Percentiles rank a stretch among this genome's conserved stretches.
phyloP scores from a whole-genome alignment of 2,797 vertebrate genomes.

The Leptoclinus maculatus region DNA sequence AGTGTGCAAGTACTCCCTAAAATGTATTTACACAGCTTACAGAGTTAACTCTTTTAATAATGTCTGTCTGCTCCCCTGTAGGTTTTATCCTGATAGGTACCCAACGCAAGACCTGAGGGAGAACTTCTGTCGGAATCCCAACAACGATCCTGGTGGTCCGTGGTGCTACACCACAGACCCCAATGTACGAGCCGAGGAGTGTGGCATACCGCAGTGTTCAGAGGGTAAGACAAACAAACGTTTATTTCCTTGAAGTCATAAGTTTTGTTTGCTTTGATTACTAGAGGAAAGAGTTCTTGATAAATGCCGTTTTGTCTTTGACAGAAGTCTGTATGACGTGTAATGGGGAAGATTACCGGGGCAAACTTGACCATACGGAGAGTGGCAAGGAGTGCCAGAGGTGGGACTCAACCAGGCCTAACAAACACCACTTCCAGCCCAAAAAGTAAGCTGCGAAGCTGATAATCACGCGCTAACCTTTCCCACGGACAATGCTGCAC shows the following conservation, averaged over 20 bases:
- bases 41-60: constrained; percentile 59
- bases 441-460: constrained; percentile 88
- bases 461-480: constrained; percentile 37
- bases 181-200: constrained; percentile 90
- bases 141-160: constrained; percentile 93
- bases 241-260: background rate
- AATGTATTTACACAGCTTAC: constrained; percentile 64
- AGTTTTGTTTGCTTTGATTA: background rate
- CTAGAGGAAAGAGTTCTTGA: background rate
- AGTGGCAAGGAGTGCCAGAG: constrained; percentile 95
- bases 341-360: constrained; percentile 93
- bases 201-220: constrained; percentile 92
- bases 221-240: constrained; percentile 85
- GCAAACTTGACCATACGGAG: constrained; percentile 93
- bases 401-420: constrained; percentile 93
- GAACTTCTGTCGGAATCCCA: constrained; percentile 98
- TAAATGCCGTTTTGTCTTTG: constrained; percentile 35
- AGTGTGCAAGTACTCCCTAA: constrained; percentile 59
- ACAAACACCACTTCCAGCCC: constrained; percentile 91
- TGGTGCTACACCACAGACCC: constrained; percentile 98
- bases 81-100: constrained; percentile 85
- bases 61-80: constrained; percentile 77
- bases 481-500: constrained; percentile 51
- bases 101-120: constrained; percentile 92
- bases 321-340: constrained; percentile 94